Evolutionary conservation across 2,888 invertebrate species (phyloP), one percentile per base, ranked within the genome.

Genomic region (Lasius fuliginosus): DNA sequence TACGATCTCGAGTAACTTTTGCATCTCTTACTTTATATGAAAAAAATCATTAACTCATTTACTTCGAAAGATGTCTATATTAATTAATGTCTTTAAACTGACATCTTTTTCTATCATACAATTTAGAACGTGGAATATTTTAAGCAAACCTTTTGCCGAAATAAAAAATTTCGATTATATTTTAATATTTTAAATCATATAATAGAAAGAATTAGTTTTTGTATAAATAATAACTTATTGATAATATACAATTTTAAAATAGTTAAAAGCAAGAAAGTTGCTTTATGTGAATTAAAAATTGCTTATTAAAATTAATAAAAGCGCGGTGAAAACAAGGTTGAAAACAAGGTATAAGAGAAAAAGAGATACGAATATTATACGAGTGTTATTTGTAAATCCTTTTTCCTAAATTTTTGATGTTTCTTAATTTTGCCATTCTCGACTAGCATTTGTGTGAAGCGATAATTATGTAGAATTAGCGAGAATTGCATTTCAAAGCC

Each of bases 401-500:
- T 3, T 53, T 53, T 53, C 23, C 23, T n/a, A 69, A 69, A 69
- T 53, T 27, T n/a, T 53, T 27, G 12, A 15, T 15, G 2, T 9
- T 15, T 40, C 1, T n/a, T 15, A 36, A 36, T 73, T 36, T 23
- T 4, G 36, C 1, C n/a, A 58, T 18, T 36, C 15, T 27, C 15
- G 4, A 1, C 8, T 9, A n/a, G 33, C 33, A 53, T 53, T 71
- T 36, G 18, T 3, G 23, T 15, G 6, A 53, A 33, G 30, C 18
- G 8, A 23, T 71, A 33, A 40, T 58, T 2, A 42, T 58, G 60
- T 5, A 5, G 18, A 60, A 33, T 42, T 42, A n/a, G 0, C 1
- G 12, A n/a, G 4, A 60, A 18, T 60, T 15, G 30, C 46, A n/a
- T 62, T 74, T 74, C 8, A 60, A 60, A 74, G 33, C n/a, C 46